Evolutionary conservation across 2,888 invertebrate genomes (phyloP).

Genomic region (Schizotus pectinicornis): DNA sequence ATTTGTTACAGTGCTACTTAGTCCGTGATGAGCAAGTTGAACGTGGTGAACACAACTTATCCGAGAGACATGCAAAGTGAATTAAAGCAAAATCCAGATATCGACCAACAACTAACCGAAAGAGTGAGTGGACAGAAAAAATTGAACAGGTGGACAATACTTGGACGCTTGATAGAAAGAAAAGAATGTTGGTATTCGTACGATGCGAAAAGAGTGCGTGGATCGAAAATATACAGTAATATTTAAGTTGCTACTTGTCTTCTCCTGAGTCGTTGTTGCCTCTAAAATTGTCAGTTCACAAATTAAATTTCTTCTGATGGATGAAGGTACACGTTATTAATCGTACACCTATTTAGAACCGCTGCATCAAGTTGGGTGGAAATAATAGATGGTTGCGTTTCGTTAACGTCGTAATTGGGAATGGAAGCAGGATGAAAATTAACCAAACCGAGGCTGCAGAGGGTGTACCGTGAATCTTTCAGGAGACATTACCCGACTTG

Average conservation of each 20-base stretch:
- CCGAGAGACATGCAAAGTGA: not conserved
- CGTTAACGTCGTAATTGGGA: slow-evolving; percentile 1
- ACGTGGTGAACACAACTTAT: not conserved
- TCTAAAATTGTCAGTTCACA: slow-evolving; percentile 17
- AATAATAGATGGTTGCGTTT: slow-evolving; percentile 12
- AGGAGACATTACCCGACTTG: too few species aligned
- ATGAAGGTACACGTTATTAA: slow-evolving; percentile 18
- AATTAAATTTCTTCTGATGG: slow-evolving; percentile 26
- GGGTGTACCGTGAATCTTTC: too few species aligned
- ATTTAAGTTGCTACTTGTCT: slow-evolving; percentile 27
- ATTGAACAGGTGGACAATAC: slow-evolving; percentile 10
- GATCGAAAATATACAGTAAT: slow-evolving; percentile 21
- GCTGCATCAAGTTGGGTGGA: slow-evolving; percentile 6
- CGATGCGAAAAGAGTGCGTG: slow-evolving; percentile 19
- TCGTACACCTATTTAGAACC: slow-evolving; percentile 21
- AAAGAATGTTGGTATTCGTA: slow-evolving; percentile 25
- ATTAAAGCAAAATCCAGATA: not conserved
- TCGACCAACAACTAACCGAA: not conserved
- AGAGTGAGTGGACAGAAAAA: too few species aligned
- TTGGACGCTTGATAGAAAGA: slow-evolving; percentile 3
- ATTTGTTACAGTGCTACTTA: too few species aligned
- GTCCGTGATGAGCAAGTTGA: too few species aligned
- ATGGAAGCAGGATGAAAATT: too few species aligned
- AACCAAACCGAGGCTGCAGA: too few species aligned
- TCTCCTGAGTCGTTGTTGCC: slow-evolving; percentile 5